Evolutionary conservation across 2,888 invertebrate genomes (phyloP).

Genomic region (Dicyrtoma fusca): DNA sequence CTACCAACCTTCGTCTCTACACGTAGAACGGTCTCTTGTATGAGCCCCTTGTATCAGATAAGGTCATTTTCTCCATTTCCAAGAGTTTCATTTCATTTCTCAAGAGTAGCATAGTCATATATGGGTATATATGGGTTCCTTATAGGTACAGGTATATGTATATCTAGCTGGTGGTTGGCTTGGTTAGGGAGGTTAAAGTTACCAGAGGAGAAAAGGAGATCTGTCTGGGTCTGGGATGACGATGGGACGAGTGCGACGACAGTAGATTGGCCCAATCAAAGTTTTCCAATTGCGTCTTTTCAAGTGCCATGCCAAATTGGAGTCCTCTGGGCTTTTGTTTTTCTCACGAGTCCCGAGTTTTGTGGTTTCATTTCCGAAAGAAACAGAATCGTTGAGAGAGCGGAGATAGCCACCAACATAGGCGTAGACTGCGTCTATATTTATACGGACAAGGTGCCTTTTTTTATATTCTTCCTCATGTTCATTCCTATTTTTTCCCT

Average conservation of each 20-base stretch:
- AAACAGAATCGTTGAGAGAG: background rate
- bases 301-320: slow-evolving; percentile 28
- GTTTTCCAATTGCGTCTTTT: slow-evolving; percentile 29
- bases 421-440: no score
- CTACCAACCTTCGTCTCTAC: background rate
- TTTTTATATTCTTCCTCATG: background rate
- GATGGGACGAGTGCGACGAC: background rate
- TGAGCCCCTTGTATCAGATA: no score
- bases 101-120: no score
- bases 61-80: background rate
- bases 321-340: slow-evolving; percentile 35
- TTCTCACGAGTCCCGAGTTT: slow-evolving; percentile 31
- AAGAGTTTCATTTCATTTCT: no score
- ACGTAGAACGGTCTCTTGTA: background rate
- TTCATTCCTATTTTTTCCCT: slow-evolving; percentile 3
- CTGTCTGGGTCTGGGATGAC: no score
- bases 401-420: no score
- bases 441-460: no score
- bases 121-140: no score
- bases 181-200: no score
- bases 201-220: no score
- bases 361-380: slow-evolving; percentile 19
- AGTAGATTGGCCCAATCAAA: slow-evolving; percentile 34
- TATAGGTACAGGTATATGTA: no score
- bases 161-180: no score